Evolutionary conservation across 2,797 vertebrate species (phyloP).

Genomic region (Coilia nasus): DNA sequence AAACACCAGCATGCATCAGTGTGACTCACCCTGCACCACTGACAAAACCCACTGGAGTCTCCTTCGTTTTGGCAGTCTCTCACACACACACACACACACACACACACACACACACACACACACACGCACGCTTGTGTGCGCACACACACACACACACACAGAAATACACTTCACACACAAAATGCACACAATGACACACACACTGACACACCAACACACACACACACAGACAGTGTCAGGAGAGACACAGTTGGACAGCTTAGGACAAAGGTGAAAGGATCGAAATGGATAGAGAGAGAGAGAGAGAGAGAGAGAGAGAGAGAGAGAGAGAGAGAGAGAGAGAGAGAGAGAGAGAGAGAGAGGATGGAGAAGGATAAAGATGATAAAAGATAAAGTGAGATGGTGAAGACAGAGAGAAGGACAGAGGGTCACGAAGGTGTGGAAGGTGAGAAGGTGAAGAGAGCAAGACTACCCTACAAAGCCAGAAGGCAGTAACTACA

Average conservation of each 20-base stretch:
- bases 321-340: slow-evolving; percentile 29
- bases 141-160: too few relatives aligned
- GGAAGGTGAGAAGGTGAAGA: too few relatives aligned
- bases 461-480: too few relatives aligned
- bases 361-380: not conserved
- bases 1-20: slow-evolving; percentile 34
- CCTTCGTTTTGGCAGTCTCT: slow-evolving; percentile 26
- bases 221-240: not conserved
- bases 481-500: too few relatives aligned
- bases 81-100: too few relatives aligned
- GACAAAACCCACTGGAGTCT: slow-evolving; percentile 54
- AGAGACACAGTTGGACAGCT: not conserved
- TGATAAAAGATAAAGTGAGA: not conserved
- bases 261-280: not conserved
- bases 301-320: slow-evolving; percentile 34
- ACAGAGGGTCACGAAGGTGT: not conserved
- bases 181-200: too few relatives aligned
- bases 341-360: slow-evolving; percentile 28
- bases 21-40: slow-evolving; percentile 47
- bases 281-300: not conserved
- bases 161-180: too few relatives aligned
- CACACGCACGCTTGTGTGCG: too few relatives aligned
- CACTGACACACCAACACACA: too few relatives aligned
- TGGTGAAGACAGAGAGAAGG: not conserved
- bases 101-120: too few relatives aligned